Conservation (phyloP, 2,888 invertebrate species). For the Pterobdella sp. region DNA sequence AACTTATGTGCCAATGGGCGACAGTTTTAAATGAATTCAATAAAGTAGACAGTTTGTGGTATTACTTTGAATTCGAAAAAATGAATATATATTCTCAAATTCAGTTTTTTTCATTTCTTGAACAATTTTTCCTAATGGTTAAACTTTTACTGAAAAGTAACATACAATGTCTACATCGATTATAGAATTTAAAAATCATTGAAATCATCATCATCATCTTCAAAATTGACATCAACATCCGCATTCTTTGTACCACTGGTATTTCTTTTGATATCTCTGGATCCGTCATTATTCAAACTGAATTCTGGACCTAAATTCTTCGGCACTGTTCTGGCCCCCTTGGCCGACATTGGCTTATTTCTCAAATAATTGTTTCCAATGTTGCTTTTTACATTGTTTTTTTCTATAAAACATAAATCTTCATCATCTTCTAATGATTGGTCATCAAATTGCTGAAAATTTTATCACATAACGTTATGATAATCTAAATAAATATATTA, state of each 20-base stretch:
- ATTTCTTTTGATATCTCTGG: neutral
- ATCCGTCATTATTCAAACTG: neutral
- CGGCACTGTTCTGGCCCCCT: neutral
- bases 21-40: too few species aligned
- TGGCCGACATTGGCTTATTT: constrained; percentile 11
- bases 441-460: neutral
- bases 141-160: too few species aligned
- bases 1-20: too few species aligned
- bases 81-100: too few species aligned
- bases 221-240: neutral
- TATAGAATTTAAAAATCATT: constrained; percentile 6
- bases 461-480: too few species aligned
- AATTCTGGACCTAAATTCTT: constrained; percentile 1
- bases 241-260: neutral
- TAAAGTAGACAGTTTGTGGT: too few species aligned
- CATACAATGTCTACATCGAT: too few species aligned
- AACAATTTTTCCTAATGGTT: too few species aligned
- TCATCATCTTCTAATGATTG: neutral
- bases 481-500: too few species aligned
- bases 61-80: too few species aligned
- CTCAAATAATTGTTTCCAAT: neutral
- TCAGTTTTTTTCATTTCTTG: too few species aligned
- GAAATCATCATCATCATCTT: constrained; percentile 12
- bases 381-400: neutral
- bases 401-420: neutral